A percentile compares a stretch with the other conserved stretches of the same genome.
These are phyloP conservation scores for Calyptomena viridis DNA, from an alignment of 2,113 vertebrate species.

Conservation along the genomic window DNA sequence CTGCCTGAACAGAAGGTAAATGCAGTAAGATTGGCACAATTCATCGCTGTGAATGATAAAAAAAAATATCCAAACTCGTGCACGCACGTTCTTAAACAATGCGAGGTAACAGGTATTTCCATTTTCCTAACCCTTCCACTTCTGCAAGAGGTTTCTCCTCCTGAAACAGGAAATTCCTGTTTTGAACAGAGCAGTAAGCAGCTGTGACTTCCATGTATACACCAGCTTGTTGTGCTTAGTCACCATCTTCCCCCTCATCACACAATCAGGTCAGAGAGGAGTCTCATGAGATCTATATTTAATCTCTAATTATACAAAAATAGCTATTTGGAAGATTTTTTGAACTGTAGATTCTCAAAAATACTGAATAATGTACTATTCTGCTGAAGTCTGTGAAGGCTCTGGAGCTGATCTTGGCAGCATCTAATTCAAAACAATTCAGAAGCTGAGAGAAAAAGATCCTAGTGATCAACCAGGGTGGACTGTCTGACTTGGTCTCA, in stretches of 20 bases:
- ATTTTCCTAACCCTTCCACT: background rate
- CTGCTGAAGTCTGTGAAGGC: background rate
- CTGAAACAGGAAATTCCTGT: background rate
- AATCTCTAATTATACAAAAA: background rate
- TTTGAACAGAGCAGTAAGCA: background rate
- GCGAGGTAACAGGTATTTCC: background rate
- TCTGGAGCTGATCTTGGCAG: background rate
- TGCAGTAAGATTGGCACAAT: background rate
- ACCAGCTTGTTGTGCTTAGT: background rate
- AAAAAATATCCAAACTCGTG: background rate
- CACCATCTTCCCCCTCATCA: background rate
- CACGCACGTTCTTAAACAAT: background rate
- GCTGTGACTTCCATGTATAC: background rate
- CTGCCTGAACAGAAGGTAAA: constrained; percentile 76
- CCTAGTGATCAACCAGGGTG: rapidly evolving
- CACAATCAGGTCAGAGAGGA: background rate
- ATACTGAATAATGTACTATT: background rate
- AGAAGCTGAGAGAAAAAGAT: background rate
- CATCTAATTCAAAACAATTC: background rate
- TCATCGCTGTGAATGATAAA: background rate
- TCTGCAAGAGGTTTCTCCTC: background rate
- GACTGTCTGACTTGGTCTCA: background rate
- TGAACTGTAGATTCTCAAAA: background rate
- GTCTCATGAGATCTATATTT: background rate
- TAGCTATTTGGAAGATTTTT: background rate